Conservation (phyloP, 2,888 invertebrate species). For the Oasisia sp. region DNA sequence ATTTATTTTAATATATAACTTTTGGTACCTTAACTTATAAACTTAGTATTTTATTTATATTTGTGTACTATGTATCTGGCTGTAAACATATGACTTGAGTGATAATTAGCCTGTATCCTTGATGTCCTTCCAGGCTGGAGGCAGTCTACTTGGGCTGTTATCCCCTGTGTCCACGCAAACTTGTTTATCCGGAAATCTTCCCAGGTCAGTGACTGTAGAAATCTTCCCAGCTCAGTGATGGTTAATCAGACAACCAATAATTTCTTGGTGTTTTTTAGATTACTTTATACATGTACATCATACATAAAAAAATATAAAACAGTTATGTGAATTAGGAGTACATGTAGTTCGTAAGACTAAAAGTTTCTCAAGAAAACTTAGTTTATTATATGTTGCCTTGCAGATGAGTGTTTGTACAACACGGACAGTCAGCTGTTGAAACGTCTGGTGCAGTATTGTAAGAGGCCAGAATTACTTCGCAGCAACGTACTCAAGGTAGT, state of each 20-base stretch:
- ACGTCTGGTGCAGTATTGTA: constrained; percentile 69
- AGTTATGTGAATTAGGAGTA: too few species aligned
- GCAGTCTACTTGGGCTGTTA: constrained; percentile 77
- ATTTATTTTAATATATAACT: not conserved
- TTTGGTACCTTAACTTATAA: not conserved
- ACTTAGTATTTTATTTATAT: constrained; percentile 23
- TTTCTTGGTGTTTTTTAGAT: not conserved
- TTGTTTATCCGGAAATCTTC: constrained; percentile 81
- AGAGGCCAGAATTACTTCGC: constrained; percentile 62
- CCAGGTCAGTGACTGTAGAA: constrained; percentile 55
- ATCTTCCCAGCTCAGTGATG: too few species aligned
- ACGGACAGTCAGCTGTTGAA: constrained; percentile 71
- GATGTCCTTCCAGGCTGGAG: constrained; percentile 71
- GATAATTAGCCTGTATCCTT: not conserved
- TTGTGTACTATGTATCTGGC: not conserved
- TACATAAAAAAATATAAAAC: too few species aligned
- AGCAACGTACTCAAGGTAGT: constrained; percentile 24
- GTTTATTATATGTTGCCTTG: constrained; percentile 28
- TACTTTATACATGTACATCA: not conserved
- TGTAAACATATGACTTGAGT: too few species aligned
- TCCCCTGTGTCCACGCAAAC: constrained; percentile 75
- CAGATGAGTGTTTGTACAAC: constrained; percentile 72
- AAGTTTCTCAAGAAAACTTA: too few species aligned
- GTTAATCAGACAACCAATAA: too few species aligned
- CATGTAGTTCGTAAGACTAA: too few species aligned